Percentiles rank a stretch among this genome's conserved stretches.
These are phyloP conservation scores for Odontesthes bonariensis DNA, from an alignment of 2,113 vertebrate species.

Conservation along the genomic window DNA sequence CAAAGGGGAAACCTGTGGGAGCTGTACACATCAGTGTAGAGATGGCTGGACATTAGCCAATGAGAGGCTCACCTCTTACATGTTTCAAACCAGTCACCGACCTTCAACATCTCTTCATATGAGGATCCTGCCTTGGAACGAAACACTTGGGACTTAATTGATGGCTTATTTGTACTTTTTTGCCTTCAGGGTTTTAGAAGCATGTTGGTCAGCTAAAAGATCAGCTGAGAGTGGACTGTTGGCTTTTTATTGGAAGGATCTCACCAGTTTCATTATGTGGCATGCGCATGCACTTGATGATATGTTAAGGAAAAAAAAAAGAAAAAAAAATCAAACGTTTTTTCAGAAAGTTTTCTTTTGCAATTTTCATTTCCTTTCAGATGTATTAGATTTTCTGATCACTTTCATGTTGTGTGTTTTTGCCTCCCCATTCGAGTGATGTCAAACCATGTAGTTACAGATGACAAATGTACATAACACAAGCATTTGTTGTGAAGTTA, in stretches of 20 bases:
- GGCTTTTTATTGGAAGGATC: constrained; percentile 77
- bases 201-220: constrained; percentile 82
- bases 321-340: constrained; percentile 54
- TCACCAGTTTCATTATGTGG: constrained; percentile 82
- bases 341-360: constrained; percentile 77
- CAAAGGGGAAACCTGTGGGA: constrained; percentile 56
- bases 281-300: constrained; percentile 85
- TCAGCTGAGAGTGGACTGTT: constrained; percentile 64
- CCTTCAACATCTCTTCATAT: constrained; percentile 65
- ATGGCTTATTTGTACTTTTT: constrained; percentile 73
- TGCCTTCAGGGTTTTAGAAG: constrained; percentile 81
- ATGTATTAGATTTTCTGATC: constrained; percentile 69
- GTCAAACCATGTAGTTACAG: constrained; percentile 77
- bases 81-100: constrained; percentile 74
- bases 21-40: constrained; percentile 75
- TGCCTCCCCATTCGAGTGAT: constrained; percentile 79
- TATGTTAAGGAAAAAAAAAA: constrained; percentile 63
- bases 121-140: constrained; percentile 68
- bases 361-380: constrained; percentile 60
- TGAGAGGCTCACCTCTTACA: constrained; percentile 81
- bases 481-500: constrained; percentile 69
- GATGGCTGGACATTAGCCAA: constrained; percentile 78
- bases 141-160: constrained; percentile 73
- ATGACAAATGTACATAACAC: constrained; percentile 84
- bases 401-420: constrained; percentile 76